A percentile compares a stretch with the other conserved stretches of the same genome.
Conservation (phyloP, 2,888 invertebrate genomes). For the Helobdella robusta region DNA sequence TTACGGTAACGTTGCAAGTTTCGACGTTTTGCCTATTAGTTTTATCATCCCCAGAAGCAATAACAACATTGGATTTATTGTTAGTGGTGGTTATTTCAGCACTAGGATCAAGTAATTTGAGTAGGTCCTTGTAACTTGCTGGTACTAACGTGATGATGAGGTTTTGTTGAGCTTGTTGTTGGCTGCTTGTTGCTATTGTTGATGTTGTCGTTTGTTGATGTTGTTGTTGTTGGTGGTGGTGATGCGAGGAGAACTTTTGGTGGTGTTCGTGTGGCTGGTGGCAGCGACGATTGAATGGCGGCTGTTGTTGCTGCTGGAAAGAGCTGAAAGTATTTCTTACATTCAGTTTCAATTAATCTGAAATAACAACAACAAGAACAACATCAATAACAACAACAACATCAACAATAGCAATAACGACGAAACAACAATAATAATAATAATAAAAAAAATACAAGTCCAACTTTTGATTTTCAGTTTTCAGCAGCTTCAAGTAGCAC, state of each 20-base stretch:
- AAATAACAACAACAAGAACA: not conserved
- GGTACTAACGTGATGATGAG: conserved; percentile 62
- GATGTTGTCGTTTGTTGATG: not conserved
- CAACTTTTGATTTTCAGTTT: not conserved
- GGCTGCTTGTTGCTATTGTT: not conserved
- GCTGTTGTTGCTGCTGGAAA: conserved; percentile 1
- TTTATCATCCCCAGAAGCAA: too few species aligned
- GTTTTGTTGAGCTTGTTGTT: conserved; percentile 41
- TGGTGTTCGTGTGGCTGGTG: not conserved
- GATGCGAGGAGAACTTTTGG: not conserved
- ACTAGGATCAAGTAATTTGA: too few species aligned
- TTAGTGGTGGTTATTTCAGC: too few species aligned
- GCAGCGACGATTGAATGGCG: not conserved
- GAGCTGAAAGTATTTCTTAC: not conserved
- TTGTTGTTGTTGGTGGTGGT: not conserved
- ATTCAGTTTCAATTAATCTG: too few species aligned
- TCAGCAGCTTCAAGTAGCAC: conserved; percentile 18
- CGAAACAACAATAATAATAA: not conserved
- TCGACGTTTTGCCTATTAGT: too few species aligned
- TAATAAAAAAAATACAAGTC: not conserved
- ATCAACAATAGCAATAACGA: too few species aligned
- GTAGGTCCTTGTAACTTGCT: conserved; percentile 54
- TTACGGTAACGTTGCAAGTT: too few species aligned
- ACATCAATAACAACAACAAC: not conserved
- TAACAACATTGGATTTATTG: too few species aligned